Conservation (phyloP, 2,113 vertebrate genomes). For the Charina bottae region DNA sequence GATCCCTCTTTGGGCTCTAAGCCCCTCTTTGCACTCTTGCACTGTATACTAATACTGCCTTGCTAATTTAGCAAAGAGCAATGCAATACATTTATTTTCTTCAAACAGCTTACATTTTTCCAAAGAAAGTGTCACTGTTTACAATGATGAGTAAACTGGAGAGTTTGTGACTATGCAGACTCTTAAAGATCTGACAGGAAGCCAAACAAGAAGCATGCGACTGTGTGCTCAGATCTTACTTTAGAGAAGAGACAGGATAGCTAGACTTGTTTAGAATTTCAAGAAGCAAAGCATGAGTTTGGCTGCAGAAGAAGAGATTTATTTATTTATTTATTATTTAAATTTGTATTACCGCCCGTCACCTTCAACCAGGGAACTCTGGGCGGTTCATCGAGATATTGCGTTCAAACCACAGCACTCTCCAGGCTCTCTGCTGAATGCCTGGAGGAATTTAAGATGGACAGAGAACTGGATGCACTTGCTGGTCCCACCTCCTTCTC, state of each 20-base stretch:
- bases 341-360: too few species aligned
- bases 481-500: too few species aligned
- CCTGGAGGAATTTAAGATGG: too few species aligned
- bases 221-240: neutral
- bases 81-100: constrained; percentile 35
- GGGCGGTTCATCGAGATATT: too few species aligned
- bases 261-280: neutral
- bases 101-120: constrained; percentile 36
- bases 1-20: neutral
- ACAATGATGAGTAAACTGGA: constrained; percentile 24
- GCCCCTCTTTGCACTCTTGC: neutral
- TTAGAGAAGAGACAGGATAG: neutral
- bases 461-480: too few species aligned
- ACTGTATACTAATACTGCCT: neutral
- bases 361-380: too few species aligned
- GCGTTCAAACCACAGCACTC: neutral
- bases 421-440: too few species aligned
- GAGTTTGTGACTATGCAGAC: constrained; percentile 1
- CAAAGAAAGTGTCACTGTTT: constrained; percentile 41
- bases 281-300: neutral
- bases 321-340: too few species aligned
- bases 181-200: constrained; percentile 32
- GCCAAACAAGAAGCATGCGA: neutral
- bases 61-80: constrained; percentile 26
- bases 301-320: neutral